Evolutionary conservation across 2,888 invertebrate species (phyloP), one percentile per base, ranked within the genome.

Genomic region (Spatulosminthurus flaviceps): DNA sequence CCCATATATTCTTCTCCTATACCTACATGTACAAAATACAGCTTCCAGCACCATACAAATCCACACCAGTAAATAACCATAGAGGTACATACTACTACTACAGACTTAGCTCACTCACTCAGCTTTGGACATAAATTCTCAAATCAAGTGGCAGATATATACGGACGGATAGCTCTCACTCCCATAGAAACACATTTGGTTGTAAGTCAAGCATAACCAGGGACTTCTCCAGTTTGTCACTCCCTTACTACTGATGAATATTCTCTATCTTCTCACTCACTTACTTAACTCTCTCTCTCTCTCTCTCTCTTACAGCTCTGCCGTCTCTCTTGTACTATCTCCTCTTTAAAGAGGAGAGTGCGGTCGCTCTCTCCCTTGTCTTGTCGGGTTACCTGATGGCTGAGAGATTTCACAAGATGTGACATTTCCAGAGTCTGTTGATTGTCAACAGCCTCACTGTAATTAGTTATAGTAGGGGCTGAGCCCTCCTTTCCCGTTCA

Each of bases 371-470:
- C 29, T 73, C 28, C 28, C 51, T 51, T 67, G 34, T 72, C 60
- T 26, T 72, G 60, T 51, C 72, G 21, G 43, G 42, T 66, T 60
- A 34, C 41, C 61, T 75, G 61, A 60, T 61, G 73, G 73, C 51
- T 73, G 60, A 22, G 41, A 61, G 64, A 75, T 75, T 75, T 66
- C 75, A 66, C 64, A 64, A 75, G 75, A 75, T 75, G 29, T 75
- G 75, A 75, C 75, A 28, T 60, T 29, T 75, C 75, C 21, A 19
- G 29, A 66, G 75, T 26, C 64, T 75, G 75, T 75, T 75, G 75
- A 75, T 75, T 75, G 75, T 75, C 75, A 75, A 75, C 75, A 75
- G 75, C 64, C 66, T 75, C 64, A 75, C 64, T 75, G 64, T 75
- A 75, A 75, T 75, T 75, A 75, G 75, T 75, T 66, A 51, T 13